A percentile compares a stretch with the other conserved stretches of the same genome.
phyloP scores from a whole-genome alignment of 2,113 vertebrate species.

The Eidolon helvum region DNA sequence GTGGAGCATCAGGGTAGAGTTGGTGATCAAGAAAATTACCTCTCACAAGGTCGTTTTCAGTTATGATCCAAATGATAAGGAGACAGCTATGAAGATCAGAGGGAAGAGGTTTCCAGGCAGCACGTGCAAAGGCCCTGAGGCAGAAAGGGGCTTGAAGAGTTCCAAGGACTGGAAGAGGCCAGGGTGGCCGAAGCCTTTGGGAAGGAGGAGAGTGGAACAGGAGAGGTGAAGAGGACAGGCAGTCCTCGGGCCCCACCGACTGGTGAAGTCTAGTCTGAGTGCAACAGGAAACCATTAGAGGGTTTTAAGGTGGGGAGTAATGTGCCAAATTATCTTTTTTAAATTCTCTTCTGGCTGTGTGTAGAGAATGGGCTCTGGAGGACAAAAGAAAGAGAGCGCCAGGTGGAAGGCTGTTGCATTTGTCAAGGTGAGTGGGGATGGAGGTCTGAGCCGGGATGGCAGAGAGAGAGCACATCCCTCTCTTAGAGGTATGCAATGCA shows the following conservation, averaged over 20 bases:
- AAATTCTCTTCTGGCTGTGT: background rate
- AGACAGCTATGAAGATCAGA: background rate
- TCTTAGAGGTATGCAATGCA: background rate
- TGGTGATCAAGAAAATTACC: background rate
- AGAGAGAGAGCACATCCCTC: background rate
- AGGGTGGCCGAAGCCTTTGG: background rate
- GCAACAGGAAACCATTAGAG: background rate
- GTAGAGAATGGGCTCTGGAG: background rate
- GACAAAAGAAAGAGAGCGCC: background rate
- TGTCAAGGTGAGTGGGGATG: background rate
- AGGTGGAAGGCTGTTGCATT: background rate
- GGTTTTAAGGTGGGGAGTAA: background rate
- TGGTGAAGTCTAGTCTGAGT: background rate
- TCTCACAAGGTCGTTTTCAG: background rate
- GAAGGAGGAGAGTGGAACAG: background rate
- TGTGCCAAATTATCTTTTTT: background rate
- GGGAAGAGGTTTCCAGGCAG: background rate
- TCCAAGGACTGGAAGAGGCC: background rate
- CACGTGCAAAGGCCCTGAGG: background rate
- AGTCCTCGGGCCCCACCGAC: accelerated
- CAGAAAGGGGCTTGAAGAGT: background rate
- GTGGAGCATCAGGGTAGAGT: too few species aligned
- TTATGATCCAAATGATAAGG: background rate
- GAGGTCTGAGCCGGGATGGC: background rate
- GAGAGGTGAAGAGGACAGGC: background rate